phyloP scores from a whole-genome alignment of 2,888 invertebrate genomes.

The Dinocampus coccinellae region DNA sequence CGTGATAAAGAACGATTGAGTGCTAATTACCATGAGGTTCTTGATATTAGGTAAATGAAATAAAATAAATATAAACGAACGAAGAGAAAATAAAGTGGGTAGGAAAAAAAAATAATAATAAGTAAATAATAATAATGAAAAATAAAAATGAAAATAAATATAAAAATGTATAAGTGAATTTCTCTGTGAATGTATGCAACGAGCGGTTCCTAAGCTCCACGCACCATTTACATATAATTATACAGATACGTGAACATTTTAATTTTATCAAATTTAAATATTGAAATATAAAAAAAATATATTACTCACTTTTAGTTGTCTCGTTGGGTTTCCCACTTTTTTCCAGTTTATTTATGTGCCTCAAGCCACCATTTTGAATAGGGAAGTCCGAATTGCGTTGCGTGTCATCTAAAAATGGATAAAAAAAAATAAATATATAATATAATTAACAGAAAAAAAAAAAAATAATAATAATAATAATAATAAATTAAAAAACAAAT shows the following conservation, averaged over 20 bases:
- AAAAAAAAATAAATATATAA: conserved; percentile 19
- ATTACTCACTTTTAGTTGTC: conserved; percentile 46
- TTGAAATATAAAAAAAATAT: not conserved
- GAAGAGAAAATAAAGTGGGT: too few species aligned
- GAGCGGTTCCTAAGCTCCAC: not conserved
- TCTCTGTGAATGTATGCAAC: conserved; percentile 7
- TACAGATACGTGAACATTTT: not conserved
- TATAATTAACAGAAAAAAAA: too few species aligned
- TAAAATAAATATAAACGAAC: too few species aligned
- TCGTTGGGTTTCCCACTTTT: conserved; percentile 39
- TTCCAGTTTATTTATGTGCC: conserved; percentile 37
- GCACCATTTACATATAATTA: not conserved
- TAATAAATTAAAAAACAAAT: too few species aligned
- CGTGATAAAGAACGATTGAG: conserved; percentile 24
- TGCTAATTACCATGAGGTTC: conserved; percentile 29
- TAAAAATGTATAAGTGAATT: conserved; percentile 1
- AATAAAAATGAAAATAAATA: conserved; percentile 10
- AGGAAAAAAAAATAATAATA: too few species aligned
- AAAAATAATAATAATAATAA: too few species aligned
- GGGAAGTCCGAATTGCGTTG: conserved; percentile 55
- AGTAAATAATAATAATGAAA: not conserved
- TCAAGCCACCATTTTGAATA: conserved; percentile 62
- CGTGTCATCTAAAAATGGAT: conserved; percentile 62
- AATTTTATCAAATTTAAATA: not conserved
- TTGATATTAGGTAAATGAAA: not conserved